These are phyloP conservation scores for Melanogrammus aeglefinus DNA, from an alignment of 2,797 vertebrate species.

Conservation along the genomic window DNA sequence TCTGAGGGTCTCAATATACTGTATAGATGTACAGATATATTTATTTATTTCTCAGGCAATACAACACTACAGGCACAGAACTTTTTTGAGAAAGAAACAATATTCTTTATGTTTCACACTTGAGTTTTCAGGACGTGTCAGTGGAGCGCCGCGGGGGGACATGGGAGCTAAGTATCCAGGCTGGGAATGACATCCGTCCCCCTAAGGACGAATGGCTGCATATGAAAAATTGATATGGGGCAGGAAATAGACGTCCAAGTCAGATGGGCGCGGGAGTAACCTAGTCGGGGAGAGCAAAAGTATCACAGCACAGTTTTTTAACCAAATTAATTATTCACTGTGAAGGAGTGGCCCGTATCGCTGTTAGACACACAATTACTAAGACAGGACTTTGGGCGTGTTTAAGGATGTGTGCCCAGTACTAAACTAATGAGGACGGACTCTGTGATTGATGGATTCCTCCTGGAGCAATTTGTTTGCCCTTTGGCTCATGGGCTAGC, in stretches of 20 bases:
- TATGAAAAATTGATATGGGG: constrained; percentile 75
- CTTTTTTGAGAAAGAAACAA: constrained; percentile 28
- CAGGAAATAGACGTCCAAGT: constrained; percentile 72
- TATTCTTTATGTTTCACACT: constrained; percentile 15
- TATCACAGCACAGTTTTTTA: constrained; percentile 62
- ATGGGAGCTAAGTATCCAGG: constrained; percentile 56
- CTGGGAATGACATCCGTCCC: constrained; percentile 61
- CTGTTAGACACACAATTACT: constrained; percentile 64
- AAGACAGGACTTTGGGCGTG: constrained; percentile 60
- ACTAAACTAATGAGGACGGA: constrained; percentile 58
- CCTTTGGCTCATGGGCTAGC: constrained; percentile 8
- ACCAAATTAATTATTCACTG: constrained; percentile 67
- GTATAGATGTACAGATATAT: too few species aligned
- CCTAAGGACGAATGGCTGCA: constrained; percentile 67
- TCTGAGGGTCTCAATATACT: neutral
- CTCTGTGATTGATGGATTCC: constrained; percentile 59
- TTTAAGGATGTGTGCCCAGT: constrained; percentile 59
- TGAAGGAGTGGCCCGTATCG: constrained; percentile 47
- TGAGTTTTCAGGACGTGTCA: constrained; percentile 52
- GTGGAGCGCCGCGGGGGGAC: constrained; percentile 40
- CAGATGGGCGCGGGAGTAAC: constrained; percentile 46
- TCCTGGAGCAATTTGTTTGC: constrained; percentile 52
- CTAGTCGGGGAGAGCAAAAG: constrained; percentile 47
- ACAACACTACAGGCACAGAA: constrained; percentile 24
- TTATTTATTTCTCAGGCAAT: constrained; percentile 11